phyloP scores from a whole-genome alignment of 2,888 invertebrate species.

The Ptycholaimellus sp. region DNA sequence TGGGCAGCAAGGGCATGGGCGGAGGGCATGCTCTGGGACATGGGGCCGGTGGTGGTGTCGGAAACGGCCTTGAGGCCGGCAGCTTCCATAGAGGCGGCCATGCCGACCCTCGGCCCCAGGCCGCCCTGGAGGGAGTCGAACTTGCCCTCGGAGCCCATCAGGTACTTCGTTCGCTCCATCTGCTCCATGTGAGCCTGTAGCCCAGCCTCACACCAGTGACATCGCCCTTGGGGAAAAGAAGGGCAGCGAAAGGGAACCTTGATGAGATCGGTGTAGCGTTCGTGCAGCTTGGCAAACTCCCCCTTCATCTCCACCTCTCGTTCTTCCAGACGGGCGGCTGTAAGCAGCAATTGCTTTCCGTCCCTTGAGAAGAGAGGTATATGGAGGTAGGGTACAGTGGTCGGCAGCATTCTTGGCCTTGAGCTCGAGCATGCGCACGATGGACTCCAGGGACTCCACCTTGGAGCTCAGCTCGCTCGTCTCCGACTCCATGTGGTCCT shows the following conservation, averaged over 20 bases:
- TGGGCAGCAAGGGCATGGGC: conserved; percentile 23
- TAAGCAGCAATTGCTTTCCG: conserved; percentile 11
- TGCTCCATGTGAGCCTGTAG: conserved; percentile 93
- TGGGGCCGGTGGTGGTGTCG: conserved; percentile 19
- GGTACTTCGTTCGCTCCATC: conserved; percentile 86
- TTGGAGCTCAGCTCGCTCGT: conserved; percentile 67
- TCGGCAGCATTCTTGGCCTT: conserved; percentile 93
- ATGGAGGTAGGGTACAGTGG: conserved; percentile 52
- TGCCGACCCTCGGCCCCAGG: conserved; percentile 16
- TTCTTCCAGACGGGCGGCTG: conserved; percentile 60
- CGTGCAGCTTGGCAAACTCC: conserved; percentile 87
- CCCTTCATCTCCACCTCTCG: conserved; percentile 79
- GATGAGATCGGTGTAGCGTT: conserved; percentile 85
- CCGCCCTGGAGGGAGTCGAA: conserved; percentile 24
- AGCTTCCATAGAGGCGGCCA: conserved; percentile 21
- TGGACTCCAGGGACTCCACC: conserved; percentile 80
- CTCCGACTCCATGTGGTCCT: conserved; percentile 83
- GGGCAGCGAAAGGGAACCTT: conserved; percentile 31
- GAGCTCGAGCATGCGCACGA: conserved; percentile 84
- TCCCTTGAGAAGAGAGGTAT: too few relatives aligned
- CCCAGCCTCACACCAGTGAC: background rate
- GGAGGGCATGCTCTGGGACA: conserved; percentile 23
- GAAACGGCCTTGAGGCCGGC: conserved; percentile 21
- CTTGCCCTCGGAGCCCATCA: conserved; percentile 32
- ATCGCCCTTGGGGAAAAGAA: background rate